phyloP scores from a whole-genome alignment of 2,888 invertebrate species.

The Melinopterus prodromus region DNA sequence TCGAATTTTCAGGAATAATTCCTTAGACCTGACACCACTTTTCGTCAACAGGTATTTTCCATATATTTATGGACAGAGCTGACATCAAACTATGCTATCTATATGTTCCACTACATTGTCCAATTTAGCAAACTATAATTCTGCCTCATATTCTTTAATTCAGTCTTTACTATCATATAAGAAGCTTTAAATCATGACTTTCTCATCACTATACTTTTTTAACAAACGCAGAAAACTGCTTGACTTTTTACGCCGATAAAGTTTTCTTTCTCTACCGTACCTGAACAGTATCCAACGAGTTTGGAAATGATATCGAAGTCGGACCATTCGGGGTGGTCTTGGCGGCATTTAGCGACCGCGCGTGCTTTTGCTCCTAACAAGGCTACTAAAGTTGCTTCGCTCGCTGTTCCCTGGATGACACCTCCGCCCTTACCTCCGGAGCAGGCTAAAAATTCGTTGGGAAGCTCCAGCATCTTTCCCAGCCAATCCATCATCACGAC shows the following conservation, averaged over 20 bases:
- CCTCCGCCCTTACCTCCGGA: constrained; percentile 89
- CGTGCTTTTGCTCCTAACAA: constrained; percentile 88
- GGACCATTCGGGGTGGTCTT: constrained; percentile 77
- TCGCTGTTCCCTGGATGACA: constrained; percentile 93
- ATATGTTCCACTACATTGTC: too few species aligned
- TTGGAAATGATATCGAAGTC: constrained; percentile 78
- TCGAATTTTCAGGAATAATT: too few species aligned
- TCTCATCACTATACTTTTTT: not conserved
- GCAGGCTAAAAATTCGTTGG: constrained; percentile 83
- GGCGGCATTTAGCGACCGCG: constrained; percentile 72
- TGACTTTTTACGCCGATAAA: too few species aligned
- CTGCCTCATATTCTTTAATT: too few species aligned
- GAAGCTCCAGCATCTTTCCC: constrained; percentile 90
- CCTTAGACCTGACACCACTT: too few species aligned
- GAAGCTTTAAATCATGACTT: not conserved
- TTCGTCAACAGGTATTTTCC: too few species aligned
- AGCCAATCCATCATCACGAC: constrained; percentile 96
- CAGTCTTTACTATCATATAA: not conserved
- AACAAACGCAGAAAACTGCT: not conserved
- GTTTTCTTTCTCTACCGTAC: constrained; percentile 62
- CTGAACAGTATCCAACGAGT: constrained; percentile 87
- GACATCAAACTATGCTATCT: too few species aligned
- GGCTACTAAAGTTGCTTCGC: constrained; percentile 93
- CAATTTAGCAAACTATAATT: too few species aligned
- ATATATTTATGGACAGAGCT: too few species aligned